Conservation (phyloP, 2,797 vertebrate genomes). For the Leucoraja ocellata region DNA sequence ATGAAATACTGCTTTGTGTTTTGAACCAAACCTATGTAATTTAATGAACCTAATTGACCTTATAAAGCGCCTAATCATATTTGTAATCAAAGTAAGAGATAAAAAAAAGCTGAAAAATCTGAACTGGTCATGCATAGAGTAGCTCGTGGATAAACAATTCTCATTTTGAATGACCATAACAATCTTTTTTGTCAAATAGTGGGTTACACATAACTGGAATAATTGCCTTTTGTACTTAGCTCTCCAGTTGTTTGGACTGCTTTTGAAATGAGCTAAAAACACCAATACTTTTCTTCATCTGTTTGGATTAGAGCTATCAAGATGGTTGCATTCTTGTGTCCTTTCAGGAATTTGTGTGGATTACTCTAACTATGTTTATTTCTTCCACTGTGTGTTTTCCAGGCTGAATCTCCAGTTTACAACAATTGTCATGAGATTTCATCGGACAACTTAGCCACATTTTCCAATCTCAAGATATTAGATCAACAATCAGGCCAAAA, state of each 20-base stretch:
- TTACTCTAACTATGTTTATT: neutral
- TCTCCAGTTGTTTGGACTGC: neutral
- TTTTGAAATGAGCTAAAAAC: neutral
- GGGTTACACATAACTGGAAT: neutral
- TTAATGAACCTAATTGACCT: neutral
- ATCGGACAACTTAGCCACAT: neutral
- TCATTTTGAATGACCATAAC: neutral
- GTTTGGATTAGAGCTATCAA: neutral
- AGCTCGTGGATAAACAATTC: neutral
- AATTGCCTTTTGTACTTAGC: neutral
- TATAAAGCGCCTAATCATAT: neutral
- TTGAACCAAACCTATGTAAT: neutral
- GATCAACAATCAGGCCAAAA: constrained; percentile 14
- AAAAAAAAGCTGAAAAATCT: neutral
- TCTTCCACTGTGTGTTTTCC: constrained; percentile 39
- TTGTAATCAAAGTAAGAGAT: neutral
- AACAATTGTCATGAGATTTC: constrained; percentile 56
- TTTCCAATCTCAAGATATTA: neutral
- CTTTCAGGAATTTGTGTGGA: neutral
- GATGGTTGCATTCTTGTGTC: neutral
- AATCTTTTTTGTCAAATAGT: neutral
- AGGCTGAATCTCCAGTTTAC: constrained; percentile 57
- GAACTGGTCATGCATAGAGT: neutral
- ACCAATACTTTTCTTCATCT: neutral
- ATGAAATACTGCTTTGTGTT: neutral